Evolutionary conservation across 2,888 invertebrate genomes (phyloP).

Genomic region (Tenodera sinensis): DNA sequence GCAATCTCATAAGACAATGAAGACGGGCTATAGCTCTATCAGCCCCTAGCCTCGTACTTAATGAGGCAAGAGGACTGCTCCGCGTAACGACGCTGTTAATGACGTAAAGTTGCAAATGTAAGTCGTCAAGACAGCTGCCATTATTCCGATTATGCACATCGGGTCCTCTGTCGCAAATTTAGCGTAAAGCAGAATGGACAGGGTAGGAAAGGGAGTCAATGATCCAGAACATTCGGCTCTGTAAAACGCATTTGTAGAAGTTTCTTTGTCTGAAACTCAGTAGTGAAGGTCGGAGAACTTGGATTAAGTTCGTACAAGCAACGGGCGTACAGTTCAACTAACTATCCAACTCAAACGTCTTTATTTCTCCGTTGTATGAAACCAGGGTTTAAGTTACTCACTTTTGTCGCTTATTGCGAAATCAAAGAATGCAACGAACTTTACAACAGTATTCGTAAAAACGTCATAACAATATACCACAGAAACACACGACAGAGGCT

Average conservation of each 20-base stretch:
- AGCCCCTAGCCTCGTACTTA: not conserved
- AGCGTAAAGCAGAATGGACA: not conserved
- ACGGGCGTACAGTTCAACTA: too few relatives aligned
- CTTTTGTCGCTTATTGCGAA: too few relatives aligned
- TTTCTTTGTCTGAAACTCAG: not conserved
- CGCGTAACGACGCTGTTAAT: constrained; percentile 6
- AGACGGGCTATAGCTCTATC: not conserved
- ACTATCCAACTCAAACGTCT: too few relatives aligned
- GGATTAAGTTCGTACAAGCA: too few relatives aligned
- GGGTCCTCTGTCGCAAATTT: not conserved
- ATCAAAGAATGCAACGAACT: too few relatives aligned
- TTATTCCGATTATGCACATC: not conserved
- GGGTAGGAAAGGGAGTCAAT: not conserved
- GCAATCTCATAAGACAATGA: not conserved
- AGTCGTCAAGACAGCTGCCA: not conserved
- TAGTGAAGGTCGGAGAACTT: not conserved
- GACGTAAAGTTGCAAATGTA: constrained; percentile 10
- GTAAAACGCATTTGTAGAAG: too few relatives aligned
- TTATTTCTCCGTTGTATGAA: too few relatives aligned
- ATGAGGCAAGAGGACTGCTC: not conserved
- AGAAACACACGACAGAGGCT: too few relatives aligned
- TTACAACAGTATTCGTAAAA: too few relatives aligned
- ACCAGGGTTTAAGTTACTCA: too few relatives aligned
- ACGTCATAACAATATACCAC: too few relatives aligned
- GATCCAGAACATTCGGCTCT: not conserved